Percentiles rank a stretch among this genome's conserved stretches.
These are phyloP conservation scores for Achlya flavicornis DNA, from an alignment of 2,888 invertebrate species.

Conservation along the genomic window DNA sequence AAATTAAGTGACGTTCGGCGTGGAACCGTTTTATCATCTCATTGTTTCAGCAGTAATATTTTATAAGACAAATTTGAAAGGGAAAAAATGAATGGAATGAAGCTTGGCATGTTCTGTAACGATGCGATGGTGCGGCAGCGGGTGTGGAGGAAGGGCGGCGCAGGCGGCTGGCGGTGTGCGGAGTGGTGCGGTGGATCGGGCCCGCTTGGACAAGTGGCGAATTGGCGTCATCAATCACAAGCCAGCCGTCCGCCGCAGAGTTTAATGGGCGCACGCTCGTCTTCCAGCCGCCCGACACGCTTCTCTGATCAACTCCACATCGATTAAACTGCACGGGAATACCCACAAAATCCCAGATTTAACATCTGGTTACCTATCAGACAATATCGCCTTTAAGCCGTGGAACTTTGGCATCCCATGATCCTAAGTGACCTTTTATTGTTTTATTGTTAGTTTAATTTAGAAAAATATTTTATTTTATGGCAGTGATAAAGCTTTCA, in stretches of 20 bases:
- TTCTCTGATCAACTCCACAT: slow-evolving; percentile 52
- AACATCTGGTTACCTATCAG: not conserved
- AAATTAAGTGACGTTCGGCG: slow-evolving; percentile 24
- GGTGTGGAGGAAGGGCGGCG: slow-evolving; percentile 24
- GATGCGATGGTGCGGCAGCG: slow-evolving; percentile 17
- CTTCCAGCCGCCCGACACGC: slow-evolving; percentile 50
- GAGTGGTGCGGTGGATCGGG: slow-evolving; percentile 24
- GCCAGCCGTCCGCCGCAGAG: slow-evolving; percentile 59
- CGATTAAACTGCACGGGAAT: slow-evolving; percentile 38
- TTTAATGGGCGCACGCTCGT: slow-evolving; percentile 62
- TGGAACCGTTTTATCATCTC: slow-evolving; percentile 5
- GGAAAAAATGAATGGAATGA: slow-evolving; percentile 43
- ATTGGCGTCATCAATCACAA: slow-evolving; percentile 78
- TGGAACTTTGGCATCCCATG: not conserved
- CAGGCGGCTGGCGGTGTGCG: slow-evolving; percentile 9
- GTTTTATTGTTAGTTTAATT: not conserved
- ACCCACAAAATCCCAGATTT: not conserved
- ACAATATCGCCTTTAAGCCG: not conserved
- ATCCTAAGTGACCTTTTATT: not conserved
- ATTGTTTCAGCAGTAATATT: slow-evolving; percentile 14
- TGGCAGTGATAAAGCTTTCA: no score
- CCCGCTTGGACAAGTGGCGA: slow-evolving; percentile 64
- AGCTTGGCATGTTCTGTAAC: slow-evolving; percentile 47
- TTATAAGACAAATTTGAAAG: slow-evolving; percentile 13
- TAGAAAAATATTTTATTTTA: no score